A percentile compares a stretch with the other conserved stretches of the same genome.
Conservation (phyloP, 2,113 vertebrate genomes). For the Scomber scombrus region DNA sequence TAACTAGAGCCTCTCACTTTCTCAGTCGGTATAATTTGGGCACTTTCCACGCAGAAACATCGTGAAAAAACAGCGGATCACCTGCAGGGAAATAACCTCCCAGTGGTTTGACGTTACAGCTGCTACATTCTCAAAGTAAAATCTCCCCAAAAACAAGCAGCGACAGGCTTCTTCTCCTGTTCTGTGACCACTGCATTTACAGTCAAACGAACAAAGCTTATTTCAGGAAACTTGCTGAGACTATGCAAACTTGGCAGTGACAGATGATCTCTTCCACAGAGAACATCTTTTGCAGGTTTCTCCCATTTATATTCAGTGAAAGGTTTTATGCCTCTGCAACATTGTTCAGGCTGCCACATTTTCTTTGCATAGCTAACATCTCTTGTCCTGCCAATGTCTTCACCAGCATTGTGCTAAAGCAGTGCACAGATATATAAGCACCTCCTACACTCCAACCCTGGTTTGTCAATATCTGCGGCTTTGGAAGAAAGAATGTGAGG, state of each 20-base stretch:
- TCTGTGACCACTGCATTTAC: slow-evolving; percentile 5
- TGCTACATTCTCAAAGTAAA: slow-evolving; percentile 19
- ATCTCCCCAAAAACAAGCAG: slow-evolving; percentile 16
- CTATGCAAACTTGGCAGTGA: slow-evolving; percentile 66
- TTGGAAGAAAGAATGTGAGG: not conserved
- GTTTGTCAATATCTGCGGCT: slow-evolving; percentile 16
- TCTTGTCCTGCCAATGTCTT: slow-evolving; percentile 48
- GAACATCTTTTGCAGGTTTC: slow-evolving; percentile 52
- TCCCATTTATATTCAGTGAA: slow-evolving; percentile 66
- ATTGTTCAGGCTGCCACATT: slow-evolving; percentile 60
- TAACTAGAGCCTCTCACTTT: slow-evolving; percentile 19
- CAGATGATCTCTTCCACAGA: slow-evolving; percentile 56
- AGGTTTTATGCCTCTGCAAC: slow-evolving; percentile 56
- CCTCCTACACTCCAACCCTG: slow-evolving; percentile 54
- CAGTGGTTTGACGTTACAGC: not conserved
- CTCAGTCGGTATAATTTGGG: slow-evolving; percentile 1
- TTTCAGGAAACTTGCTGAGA: slow-evolving; percentile 62
- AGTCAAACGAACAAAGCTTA: slow-evolving; percentile 35
- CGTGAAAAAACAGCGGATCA: slow-evolving; percentile 1
- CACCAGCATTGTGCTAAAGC: slow-evolving; percentile 42
- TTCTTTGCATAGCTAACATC: slow-evolving; percentile 40
- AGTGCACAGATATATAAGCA: slow-evolving; percentile 45
- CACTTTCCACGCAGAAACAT: slow-evolving; percentile 4
- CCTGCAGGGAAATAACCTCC: slow-evolving; percentile 3
- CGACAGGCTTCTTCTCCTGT: not conserved